These are phyloP conservation scores for Pristis pectinata DNA, from an alignment of 2,797 vertebrate species.

Conservation along the genomic window DNA sequence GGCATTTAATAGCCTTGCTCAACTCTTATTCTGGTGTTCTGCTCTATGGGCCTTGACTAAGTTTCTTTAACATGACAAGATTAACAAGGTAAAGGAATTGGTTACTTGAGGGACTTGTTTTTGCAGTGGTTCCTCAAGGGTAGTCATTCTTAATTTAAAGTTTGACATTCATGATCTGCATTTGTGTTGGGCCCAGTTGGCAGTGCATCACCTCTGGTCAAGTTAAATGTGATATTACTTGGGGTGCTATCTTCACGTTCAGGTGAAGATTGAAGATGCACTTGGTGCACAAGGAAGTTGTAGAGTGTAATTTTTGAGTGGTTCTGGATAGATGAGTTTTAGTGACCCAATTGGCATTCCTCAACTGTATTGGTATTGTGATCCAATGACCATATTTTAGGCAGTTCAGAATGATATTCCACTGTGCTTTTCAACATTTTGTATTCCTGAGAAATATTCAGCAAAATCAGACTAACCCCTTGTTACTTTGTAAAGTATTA, in stretches of 20 bases:
- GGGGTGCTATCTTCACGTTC: background rate
- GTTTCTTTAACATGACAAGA: background rate
- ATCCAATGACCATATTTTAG: background rate
- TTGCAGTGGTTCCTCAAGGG: background rate
- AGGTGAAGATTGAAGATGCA: background rate
- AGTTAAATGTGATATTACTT: background rate
- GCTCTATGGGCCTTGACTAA: background rate
- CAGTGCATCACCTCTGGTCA: background rate
- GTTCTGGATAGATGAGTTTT: background rate
- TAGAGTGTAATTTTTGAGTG: background rate
- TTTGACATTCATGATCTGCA: background rate
- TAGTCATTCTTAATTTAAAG: background rate
- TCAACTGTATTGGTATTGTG: background rate
- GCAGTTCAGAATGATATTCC: background rate
- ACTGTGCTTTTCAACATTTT: background rate
- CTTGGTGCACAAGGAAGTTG: background rate
- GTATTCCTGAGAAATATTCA: background rate
- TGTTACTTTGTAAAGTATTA: background rate
- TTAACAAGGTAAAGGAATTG: background rate
- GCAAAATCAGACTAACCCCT: background rate
- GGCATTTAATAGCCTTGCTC: background rate
- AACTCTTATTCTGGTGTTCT: background rate
- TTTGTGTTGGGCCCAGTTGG: background rate
- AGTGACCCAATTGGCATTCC: background rate
- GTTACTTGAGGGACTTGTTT: background rate